Evolutionary conservation across 2,797 vertebrate genomes (phyloP), one percentile per base, ranked within the genome.

Genomic region (Enteromius afrohamiltoni): DNA sequence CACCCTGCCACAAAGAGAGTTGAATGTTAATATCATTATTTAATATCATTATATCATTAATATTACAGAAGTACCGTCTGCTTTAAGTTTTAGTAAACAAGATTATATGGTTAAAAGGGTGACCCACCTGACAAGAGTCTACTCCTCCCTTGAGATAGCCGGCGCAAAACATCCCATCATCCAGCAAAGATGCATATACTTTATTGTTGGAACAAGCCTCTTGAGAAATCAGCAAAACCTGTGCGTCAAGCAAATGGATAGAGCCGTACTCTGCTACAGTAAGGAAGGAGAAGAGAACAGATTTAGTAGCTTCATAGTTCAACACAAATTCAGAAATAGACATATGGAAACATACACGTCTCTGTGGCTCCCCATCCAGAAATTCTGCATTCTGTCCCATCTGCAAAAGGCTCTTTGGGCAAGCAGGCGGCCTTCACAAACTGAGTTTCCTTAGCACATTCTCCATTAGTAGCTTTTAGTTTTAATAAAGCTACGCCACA

Each of bases 351-450:
- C 92, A 88, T 91, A 97, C 97, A 94, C 62, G 85, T 82, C 86
- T 96, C 94, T 9, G 96, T 99, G 6, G 70, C 19, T 0, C 98
- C 98, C 98, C 98, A 99, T 86, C 98, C 98, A 86, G 98, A 95
- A 84, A 99, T 97, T 74, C 92, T 94, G 85, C 98, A 99, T 77
- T 96, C 94, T 0, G 88, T 94, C 77, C 95, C 96, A 83, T 89
- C 89, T 6, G 94, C 90, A 85, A 98, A 93, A 21, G 83, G 7
- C 13, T 31, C 80, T 0, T 89, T 76, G 0, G 98, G 96, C 82
- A 99, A 86, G 86, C 98, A 99, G 0, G 88, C 94, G 0, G 91
- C 91, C 93, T 96, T 99, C 89, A 99, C 97, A 21, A 95, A 95
- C 85, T 95, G 96, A 1, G 94, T 96, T 92, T 98, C 97, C 21